Conservation (phyloP, 2,888 invertebrate species). For the Tortricodes alternella region DNA sequence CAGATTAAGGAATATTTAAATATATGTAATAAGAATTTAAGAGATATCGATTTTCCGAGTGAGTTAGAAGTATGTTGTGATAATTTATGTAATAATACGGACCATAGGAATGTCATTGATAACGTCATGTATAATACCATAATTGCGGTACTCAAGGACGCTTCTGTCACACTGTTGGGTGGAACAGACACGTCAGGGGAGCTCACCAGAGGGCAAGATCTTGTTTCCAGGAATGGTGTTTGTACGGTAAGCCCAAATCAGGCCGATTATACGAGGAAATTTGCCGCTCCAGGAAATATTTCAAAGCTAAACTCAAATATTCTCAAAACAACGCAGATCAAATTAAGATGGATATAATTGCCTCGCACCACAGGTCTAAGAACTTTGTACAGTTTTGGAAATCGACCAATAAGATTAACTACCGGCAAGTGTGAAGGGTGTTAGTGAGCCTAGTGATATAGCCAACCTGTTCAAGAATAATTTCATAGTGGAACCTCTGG, state of each 20-base stretch:
- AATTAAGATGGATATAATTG: constrained; percentile 3
- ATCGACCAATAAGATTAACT: not conserved
- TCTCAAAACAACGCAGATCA: not conserved
- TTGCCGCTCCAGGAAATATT: not conserved
- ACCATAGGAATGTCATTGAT: constrained; percentile 22
- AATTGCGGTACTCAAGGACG: not conserved
- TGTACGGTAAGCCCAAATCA: constrained; percentile 10
- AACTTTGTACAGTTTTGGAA: constrained; percentile 20
- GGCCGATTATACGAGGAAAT: constrained; percentile 19
- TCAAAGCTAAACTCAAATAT: not conserved
- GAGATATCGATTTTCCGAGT: constrained; percentile 10
- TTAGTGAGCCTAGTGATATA: constrained; percentile 19
- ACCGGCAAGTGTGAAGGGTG: constrained; percentile 29
- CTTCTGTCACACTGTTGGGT: constrained; percentile 6
- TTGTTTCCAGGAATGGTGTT: constrained; percentile 4
- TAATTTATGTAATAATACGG: constrained; percentile 1
- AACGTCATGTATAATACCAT: constrained; percentile 26
- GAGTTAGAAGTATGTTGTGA: constrained; percentile 11
- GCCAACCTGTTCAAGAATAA: constrained; percentile 29
- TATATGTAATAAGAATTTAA: not conserved
- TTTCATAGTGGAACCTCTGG: constrained; percentile 23
- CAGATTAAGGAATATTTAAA: not conserved
- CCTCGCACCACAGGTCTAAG: not conserved
- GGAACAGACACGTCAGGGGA: not conserved
- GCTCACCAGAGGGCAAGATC: not conserved